phyloP scores from a whole-genome alignment of 2,797 vertebrate genomes.

The Tinamus major region DNA sequence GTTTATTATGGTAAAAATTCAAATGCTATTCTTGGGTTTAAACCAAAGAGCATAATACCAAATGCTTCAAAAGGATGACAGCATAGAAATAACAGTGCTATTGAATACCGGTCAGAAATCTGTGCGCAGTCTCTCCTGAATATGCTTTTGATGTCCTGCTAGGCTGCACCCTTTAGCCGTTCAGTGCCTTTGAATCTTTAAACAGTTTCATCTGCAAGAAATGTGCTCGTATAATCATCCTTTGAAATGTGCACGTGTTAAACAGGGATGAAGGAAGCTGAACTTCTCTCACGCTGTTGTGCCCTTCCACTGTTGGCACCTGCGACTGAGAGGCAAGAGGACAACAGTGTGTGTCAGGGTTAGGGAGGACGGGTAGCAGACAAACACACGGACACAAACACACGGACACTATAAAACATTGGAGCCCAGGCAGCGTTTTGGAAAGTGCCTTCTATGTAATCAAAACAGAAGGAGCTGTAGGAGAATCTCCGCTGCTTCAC shows the following conservation, averaged over 20 bases:
- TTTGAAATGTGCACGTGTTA: background rate
- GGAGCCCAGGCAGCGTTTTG: slow-evolving; percentile 39
- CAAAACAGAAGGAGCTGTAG: background rate
- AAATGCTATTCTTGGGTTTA: slow-evolving; percentile 38
- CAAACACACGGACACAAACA: slow-evolving; percentile 8
- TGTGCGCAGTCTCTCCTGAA: background rate
- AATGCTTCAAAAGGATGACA: slow-evolving; percentile 36
- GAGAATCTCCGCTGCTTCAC: background rate
- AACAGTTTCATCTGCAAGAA: background rate
- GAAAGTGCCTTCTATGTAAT: background rate
- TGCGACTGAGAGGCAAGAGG: slow-evolving; percentile 23
- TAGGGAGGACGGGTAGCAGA: background rate
- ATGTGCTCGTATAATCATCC: background rate
- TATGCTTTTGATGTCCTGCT: background rate
- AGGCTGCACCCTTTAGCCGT: background rate
- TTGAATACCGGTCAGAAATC: slow-evolving; percentile 36
- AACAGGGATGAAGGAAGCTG: background rate
- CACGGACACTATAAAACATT: slow-evolving; percentile 3
- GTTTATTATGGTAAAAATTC: slow-evolving; percentile 49
- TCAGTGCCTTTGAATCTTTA: background rate
- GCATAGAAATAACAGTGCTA: background rate
- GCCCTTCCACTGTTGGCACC: background rate
- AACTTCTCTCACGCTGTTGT: background rate
- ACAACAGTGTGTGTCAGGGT: background rate
- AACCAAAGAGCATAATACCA: slow-evolving; percentile 36